phyloP scores from a whole-genome alignment of 2,797 vertebrate species.

The Rhyacichthys aspro region DNA sequence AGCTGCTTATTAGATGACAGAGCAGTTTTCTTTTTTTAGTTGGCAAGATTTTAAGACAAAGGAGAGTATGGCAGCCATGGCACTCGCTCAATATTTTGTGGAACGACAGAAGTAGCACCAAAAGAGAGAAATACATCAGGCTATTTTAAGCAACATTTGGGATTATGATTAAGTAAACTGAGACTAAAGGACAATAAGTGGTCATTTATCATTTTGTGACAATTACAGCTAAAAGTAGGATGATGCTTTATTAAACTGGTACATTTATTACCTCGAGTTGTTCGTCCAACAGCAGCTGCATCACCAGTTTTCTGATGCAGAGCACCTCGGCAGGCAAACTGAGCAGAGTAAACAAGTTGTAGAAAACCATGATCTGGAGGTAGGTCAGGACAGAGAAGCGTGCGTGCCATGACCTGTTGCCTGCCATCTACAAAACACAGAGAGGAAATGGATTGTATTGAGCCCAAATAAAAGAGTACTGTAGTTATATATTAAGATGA shows the following conservation, averaged over 20 bases:
- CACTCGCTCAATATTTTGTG: conserved; percentile 22
- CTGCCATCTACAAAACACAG: conserved; percentile 81
- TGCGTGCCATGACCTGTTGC: conserved; percentile 94
- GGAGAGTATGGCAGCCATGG: not conserved
- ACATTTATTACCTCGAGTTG: conserved; percentile 89
- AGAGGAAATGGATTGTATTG: not conserved
- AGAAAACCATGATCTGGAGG: conserved; percentile 97
- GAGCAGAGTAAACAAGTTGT: conserved; percentile 96
- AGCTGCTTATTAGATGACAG: conserved; percentile 6
- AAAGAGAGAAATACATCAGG: conserved; percentile 29
- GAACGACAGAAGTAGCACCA: conserved; percentile 25
- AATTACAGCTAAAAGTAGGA: conserved; percentile 30
- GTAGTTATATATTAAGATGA: too few relatives aligned
- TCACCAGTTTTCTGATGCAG: conserved; percentile 86
- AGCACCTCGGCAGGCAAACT: conserved; percentile 85
- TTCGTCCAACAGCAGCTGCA: conserved; percentile 92
- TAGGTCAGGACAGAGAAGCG: conserved; percentile 94
- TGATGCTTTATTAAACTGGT: conserved; percentile 26
- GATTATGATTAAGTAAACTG: conserved; percentile 48
- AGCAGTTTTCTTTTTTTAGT: conserved; percentile 27
- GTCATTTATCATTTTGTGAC: conserved; percentile 54
- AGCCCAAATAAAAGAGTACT: too few relatives aligned
- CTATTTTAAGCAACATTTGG: conserved; percentile 53
- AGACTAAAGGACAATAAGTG: conserved; percentile 42
- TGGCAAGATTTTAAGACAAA: conserved; percentile 12